phyloP scores from a whole-genome alignment of 2,797 vertebrate species.

The Craterocephalus amniculus region DNA sequence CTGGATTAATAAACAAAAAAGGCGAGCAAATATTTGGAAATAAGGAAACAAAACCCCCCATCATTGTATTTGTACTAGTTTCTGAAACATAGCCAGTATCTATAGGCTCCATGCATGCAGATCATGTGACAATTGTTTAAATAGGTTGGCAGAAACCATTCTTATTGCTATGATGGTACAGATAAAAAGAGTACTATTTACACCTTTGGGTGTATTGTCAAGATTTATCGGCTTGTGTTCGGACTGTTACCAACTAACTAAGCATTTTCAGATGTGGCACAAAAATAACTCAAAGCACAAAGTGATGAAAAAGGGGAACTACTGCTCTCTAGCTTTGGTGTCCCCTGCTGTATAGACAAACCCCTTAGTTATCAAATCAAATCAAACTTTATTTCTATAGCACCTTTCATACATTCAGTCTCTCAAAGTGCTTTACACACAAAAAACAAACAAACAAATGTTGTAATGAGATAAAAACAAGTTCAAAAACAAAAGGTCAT shows the following conservation, averaged over 20 bases:
- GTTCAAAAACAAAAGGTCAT: no score
- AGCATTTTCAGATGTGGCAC: conserved; percentile 18
- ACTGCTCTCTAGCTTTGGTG: background rate
- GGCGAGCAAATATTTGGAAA: background rate
- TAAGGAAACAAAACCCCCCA: background rate
- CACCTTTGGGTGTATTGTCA: background rate
- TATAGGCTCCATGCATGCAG: background rate
- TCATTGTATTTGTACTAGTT: background rate
- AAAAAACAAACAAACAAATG: no score
- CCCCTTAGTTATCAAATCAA: no score
- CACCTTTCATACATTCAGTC: no score
- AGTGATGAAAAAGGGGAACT: conserved; percentile 31
- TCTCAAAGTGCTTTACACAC: no score
- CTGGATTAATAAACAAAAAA: conserved; percentile 16
- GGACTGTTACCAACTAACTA: conserved; percentile 19
- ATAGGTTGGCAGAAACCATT: conserved; percentile 3
- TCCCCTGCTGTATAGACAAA: background rate
- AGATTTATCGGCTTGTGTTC: conserved; percentile 24
- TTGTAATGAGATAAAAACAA: no score
- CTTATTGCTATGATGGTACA: background rate
- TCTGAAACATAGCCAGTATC: conserved; percentile 2
- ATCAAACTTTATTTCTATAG: no score
- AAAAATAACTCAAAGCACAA: conserved; percentile 1
- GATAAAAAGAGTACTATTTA: conserved; percentile 7
- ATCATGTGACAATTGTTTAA: conserved; percentile 25